Conservation (phyloP, 2,888 invertebrate genomes). For the Gortyna flavago region DNA sequence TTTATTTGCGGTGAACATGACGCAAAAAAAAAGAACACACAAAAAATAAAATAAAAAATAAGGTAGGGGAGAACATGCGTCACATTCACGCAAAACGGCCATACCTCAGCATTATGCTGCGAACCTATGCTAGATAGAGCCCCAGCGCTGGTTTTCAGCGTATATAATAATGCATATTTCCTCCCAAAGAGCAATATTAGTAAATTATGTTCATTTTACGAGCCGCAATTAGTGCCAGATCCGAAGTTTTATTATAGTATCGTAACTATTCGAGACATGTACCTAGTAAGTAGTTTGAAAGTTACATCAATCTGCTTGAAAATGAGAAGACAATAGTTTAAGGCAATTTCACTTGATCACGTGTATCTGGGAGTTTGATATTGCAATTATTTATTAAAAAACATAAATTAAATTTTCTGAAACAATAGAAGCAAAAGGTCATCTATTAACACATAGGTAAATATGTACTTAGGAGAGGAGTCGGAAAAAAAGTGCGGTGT, state of each 20-base stretch:
- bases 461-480: too few relatives aligned
- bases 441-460: not conserved
- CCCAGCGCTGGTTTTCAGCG: too few relatives aligned
- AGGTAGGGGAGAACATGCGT: too few relatives aligned
- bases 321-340: not conserved
- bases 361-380: too few relatives aligned
- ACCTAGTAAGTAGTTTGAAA: not conserved
- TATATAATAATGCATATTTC: too few relatives aligned
- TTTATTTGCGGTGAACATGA: too few relatives aligned
- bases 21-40: too few relatives aligned
- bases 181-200: not conserved
- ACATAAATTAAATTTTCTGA: not conserved
- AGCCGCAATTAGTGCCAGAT: not conserved
- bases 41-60: too few relatives aligned
- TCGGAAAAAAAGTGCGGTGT: too few relatives aligned
- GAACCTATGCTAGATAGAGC: too few relatives aligned
- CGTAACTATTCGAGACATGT: not conserved
- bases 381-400: not conserved
- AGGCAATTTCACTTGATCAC: not conserved
- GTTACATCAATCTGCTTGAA: not conserved
- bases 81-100: too few relatives aligned
- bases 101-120: too few relatives aligned
- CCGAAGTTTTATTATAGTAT: not conserved
- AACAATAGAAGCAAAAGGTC: not conserved
- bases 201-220: not conserved